Evolutionary conservation across 2,888 invertebrate genomes (phyloP).

Genomic region (Nemoura dubitans): DNA sequence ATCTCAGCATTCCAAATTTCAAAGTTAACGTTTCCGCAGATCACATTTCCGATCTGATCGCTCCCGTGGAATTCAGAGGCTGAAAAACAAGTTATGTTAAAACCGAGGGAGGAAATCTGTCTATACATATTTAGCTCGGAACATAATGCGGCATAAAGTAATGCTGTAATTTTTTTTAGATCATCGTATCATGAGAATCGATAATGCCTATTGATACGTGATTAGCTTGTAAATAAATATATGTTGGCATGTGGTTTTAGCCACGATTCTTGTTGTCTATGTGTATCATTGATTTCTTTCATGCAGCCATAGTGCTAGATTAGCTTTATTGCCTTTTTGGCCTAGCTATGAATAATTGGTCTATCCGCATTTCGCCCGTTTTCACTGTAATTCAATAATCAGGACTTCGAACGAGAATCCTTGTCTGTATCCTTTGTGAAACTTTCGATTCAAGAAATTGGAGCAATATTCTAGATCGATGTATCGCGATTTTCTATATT

Average conservation of each 20-base stretch:
- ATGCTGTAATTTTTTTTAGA: not conserved
- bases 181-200: not conserved
- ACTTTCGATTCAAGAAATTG: not conserved
- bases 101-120: not conserved
- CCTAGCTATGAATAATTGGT: constrained; percentile 21
- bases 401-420: not conserved
- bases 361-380: not conserved
- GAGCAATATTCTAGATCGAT: not conserved
- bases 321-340: constrained; percentile 5
- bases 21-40: not conserved
- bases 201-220: not conserved
- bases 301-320: not conserved
- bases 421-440: not conserved
- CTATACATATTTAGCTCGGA: not conserved
- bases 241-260: not conserved
- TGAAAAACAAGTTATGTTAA: not conserved
- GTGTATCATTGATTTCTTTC: not conserved
- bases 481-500: no score
- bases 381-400: not conserved
- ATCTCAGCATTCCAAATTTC: not conserved
- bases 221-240: not conserved
- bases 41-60: not conserved
- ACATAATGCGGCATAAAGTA: not conserved
- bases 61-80: not conserved
- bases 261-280: not conserved